Base-by-base conservation (phyloP, 1,140 invertebrate genomes). In the Riptortus pedestris region DNA sequence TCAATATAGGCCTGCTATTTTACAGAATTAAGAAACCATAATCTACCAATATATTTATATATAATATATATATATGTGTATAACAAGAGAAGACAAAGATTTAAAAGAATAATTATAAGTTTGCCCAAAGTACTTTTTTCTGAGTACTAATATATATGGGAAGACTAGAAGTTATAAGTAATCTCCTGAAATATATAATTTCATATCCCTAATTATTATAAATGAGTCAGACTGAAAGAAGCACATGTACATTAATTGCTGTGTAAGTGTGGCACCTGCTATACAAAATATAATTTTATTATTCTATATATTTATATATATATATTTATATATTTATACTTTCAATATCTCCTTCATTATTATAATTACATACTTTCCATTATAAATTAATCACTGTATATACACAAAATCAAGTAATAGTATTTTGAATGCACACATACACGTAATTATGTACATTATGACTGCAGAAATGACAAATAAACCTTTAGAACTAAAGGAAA, bases 1-100 rank as follows among this genome's bases (percentile, higher is more conserved):
- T 66, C 62, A 22, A 58, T 59, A 66, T 66, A 66, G 65, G 65
- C 65, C 63, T 45, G 57, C 55, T 60, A 47, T 62, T 62, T 59
- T 63, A 63, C 24, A 66, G 28, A 66, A 63, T 62, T n/a, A 9
- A 20, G 26, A 58, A 62, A 66, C 24, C 18, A 65, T 51, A 52
- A 60, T 28, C 16, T 59, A 59, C 31, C 16, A 22, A 14, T 57
- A 12, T 5, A 26, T 57, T 20, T 59, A 28, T n/a, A n/a, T 58
- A 27, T 22, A 24, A 27, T 57, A 16, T 57, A 18, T 5, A 59
- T 59, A 18, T 33, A 5, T 59, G 22, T 29, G 28, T 59, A 59
- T 59, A 28, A 29, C 27, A 28, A 59, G 27, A 59, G 45, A 47
- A 47, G 45, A 47, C 45, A 47, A 47, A 47, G 7, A 47, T 47